Conservation (phyloP, 2,797 vertebrate genomes). For the Paratrypauchen microcephalus region DNA sequence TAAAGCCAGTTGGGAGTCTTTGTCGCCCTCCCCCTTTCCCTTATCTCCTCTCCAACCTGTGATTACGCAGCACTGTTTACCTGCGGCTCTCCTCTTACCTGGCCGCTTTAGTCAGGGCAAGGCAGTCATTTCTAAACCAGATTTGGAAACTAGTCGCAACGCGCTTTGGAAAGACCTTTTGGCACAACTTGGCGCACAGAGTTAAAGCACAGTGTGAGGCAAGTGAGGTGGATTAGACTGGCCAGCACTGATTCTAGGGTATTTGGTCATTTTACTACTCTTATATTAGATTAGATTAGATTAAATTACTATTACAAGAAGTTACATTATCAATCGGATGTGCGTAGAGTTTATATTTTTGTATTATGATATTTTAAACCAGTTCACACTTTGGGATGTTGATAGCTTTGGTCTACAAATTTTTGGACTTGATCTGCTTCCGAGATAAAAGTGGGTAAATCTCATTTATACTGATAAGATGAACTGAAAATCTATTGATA, state of each 20-base stretch:
- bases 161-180: background rate
- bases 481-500: no score
- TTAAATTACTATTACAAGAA: background rate
- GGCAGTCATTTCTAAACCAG: background rate
- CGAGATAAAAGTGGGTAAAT: no score
- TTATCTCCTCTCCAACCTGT: conserved; percentile 31
- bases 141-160: conserved; percentile 1
- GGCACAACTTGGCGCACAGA: background rate
- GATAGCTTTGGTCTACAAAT: no score
- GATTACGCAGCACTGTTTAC: conserved; percentile 55
- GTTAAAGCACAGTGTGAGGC: background rate
- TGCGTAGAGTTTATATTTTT: no score
- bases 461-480: no score
- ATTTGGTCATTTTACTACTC: background rate
- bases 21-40: background rate
- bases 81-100: conserved; percentile 48
- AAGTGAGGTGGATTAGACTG: background rate
- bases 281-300: background rate
- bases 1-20: conserved; percentile 40
- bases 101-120: conserved; percentile 4
- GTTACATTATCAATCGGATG: background rate
- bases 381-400: background rate
- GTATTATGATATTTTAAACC: background rate
- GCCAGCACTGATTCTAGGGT: background rate
- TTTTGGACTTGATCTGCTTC: no score